Evolutionary conservation across 2,888 invertebrate species (phyloP).

Genomic region (Aspidiotus rigidus): DNA sequence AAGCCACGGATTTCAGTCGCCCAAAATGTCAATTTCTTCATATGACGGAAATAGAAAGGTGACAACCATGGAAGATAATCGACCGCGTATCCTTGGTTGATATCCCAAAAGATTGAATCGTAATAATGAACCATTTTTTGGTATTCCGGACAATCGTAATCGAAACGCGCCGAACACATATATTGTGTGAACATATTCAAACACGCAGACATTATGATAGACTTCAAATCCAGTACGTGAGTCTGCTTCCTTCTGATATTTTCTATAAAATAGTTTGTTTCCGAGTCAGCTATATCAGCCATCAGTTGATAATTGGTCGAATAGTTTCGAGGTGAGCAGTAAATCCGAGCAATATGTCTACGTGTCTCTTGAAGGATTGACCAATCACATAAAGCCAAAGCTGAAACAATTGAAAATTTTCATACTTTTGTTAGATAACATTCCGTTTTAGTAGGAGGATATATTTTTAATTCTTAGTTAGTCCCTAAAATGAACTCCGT

Average conservation of each 20-base stretch:
- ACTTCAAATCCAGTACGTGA: slow-evolving; percentile 50
- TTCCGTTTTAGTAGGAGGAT: no score
- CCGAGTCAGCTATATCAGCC: slow-evolving; percentile 53
- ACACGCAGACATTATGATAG: slow-evolving; percentile 59
- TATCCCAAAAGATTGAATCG: slow-evolving; percentile 84
- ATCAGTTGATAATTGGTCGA: slow-evolving; percentile 62
- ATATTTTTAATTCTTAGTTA: no score
- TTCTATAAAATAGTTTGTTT: slow-evolving; percentile 53
- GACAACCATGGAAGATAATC: slow-evolving; percentile 76
- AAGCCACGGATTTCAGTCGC: slow-evolving; percentile 60
- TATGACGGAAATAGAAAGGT: slow-evolving; percentile 58
- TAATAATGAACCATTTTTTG: slow-evolving; percentile 59
- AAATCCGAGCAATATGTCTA: slow-evolving; percentile 65
- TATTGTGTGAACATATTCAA: slow-evolving; percentile 79
- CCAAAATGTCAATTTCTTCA: slow-evolving; percentile 56
- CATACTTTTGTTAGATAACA: no score
- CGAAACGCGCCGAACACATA: slow-evolving; percentile 74
- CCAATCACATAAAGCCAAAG: slow-evolving; percentile 80
- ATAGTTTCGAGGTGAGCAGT: slow-evolving; percentile 69
- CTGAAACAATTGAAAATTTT: slow-evolving; percentile 46
- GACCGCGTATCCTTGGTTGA: slow-evolving; percentile 71
- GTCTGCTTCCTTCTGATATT: slow-evolving; percentile 45
- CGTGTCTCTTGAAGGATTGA: slow-evolving; percentile 69
- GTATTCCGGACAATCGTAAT: slow-evolving; percentile 60
- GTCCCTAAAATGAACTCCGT: no score